Percentiles rank a stretch among this genome's conserved stretches.
Evolutionary conservation across 1,140 invertebrate genomes (phyloP).

Genomic region (Dufourea novaeangliae): DNA sequence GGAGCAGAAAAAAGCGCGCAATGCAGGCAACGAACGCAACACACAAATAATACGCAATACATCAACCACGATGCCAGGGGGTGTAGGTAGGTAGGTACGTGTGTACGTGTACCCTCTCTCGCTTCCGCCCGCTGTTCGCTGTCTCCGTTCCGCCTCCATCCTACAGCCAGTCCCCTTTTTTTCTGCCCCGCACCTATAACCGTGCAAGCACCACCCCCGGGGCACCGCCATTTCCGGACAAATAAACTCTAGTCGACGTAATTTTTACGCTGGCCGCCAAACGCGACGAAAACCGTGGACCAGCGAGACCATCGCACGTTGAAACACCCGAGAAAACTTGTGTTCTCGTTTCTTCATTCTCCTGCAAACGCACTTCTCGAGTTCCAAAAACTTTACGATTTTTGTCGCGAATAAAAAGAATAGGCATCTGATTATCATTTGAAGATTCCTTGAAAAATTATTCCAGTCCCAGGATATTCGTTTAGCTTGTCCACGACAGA

Average conservation of each 20-base stretch:
- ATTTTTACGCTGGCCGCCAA: constrained; percentile 80
- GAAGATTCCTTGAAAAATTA: not conserved
- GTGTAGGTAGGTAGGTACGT: constrained; percentile 76
- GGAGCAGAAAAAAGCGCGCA: constrained; percentile 82
- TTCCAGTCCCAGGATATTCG: not conserved
- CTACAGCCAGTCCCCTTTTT: constrained; percentile 77
- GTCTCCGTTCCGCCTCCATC: constrained; percentile 69
- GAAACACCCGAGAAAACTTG: constrained; percentile 66
- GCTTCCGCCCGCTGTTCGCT: constrained; percentile 55
- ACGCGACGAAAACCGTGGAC: constrained; percentile 79
- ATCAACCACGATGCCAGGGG: constrained; percentile 79
- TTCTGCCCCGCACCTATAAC: constrained; percentile 77
- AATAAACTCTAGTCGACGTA: constrained; percentile 82
- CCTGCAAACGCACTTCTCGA: not conserved
- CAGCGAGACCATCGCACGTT: constrained; percentile 52
- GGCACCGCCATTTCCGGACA: constrained; percentile 81
- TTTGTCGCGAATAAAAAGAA: not conserved
- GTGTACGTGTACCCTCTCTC: constrained; percentile 70
- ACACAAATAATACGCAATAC: constrained; percentile 82
- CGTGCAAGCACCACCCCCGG: constrained; percentile 79
- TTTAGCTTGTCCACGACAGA: not conserved
- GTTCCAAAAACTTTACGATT: not conserved
- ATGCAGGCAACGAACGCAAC: constrained; percentile 81
- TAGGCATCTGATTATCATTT: not conserved
- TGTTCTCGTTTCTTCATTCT: constrained; percentile 1